A percentile compares a stretch with the other conserved stretches of the same genome.
These are phyloP conservation scores for Myiozetetes cayanensis DNA, from an alignment of 2,113 vertebrate genomes.

Conservation along the genomic window DNA sequence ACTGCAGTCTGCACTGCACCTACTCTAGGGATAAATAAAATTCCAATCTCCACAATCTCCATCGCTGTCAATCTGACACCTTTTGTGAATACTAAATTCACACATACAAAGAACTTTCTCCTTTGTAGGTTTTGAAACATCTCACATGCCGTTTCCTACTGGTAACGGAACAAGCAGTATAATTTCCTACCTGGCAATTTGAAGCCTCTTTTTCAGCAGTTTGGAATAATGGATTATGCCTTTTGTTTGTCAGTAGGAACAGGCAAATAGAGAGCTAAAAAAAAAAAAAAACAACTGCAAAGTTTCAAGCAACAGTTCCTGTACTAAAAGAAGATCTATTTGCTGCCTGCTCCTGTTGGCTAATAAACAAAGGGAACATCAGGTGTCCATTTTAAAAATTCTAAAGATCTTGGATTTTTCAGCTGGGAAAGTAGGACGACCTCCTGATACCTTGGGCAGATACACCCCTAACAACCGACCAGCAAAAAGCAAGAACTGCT, in stretches of 20 bases:
- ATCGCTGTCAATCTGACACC: constrained; percentile 52
- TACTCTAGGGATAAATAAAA: constrained; percentile 50
- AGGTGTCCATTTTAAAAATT: background rate
- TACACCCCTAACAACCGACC: background rate
- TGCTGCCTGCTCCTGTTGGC: background rate
- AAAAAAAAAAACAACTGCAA: background rate
- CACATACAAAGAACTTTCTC: constrained; percentile 59
- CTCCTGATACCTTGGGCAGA: constrained; percentile 23
- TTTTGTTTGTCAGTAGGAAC: constrained; percentile 48
- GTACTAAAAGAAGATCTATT: constrained; percentile 15
- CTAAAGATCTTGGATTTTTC: background rate
- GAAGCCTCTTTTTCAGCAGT: constrained; percentile 44
- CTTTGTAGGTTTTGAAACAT: constrained; percentile 51
- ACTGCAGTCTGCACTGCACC: constrained; percentile 18
- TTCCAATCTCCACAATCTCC: constrained; percentile 35
- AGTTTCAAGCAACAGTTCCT: constrained; percentile 13
- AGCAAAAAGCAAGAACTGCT: background rate
- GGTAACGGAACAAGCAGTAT: constrained; percentile 44
- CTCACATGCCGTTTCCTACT: constrained; percentile 1
- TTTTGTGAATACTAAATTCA: constrained; percentile 64
- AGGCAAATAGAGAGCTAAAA: background rate
- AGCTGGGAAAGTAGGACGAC: constrained; percentile 39
- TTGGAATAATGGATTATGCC: constrained; percentile 34
- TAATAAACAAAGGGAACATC: constrained; percentile 4
- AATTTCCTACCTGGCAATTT: constrained; percentile 59